Evolutionary conservation across 1,140 invertebrate species (phyloP), one percentile per base, ranked within the genome.

Genomic region (Calliphora vicina): DNA sequence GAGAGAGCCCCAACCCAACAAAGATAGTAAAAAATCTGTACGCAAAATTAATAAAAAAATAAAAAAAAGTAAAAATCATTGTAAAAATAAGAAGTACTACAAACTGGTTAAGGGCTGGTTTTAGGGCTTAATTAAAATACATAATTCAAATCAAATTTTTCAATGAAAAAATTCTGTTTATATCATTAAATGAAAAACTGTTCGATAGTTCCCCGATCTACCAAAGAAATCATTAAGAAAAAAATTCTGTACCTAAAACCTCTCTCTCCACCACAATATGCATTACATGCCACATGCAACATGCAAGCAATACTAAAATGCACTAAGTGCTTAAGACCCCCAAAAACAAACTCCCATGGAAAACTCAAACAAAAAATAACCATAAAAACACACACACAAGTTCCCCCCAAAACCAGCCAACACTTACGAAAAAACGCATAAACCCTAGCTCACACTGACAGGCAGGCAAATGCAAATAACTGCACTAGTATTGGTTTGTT

Each of bases 251-350:
- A 74, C 35, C 72, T 35, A 74, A 35, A 1, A 50, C 13, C 27
- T 29, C 29, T 17, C 72, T 27, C 26, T 42, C 27, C 72, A 27
- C 27, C 6, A 17, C 15, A 57, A 57, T 17, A 43, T 45, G 20
- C 74, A 15, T 20, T n/a, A 78, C 35, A 78, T 78, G 74, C 74
- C 74, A 78, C 74, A 78, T 43, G 74, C 74, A 78, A 78, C 74
- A 78, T 78, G 74, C 74, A 78, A 43, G 20, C 74, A 78, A 43
- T 78, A 78, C 74, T 78, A 45, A 67, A 78, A 78, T 78, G 74
- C 74, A 78, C n/a, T 78, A 23, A 74, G 26, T 35, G 43, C 35
- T 27, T 27, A 15, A 35, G 20, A 27, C 13, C 5, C 72, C 72
- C 35, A 76, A 35, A 9, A 20, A 43, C 74, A 45, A 13, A 43